Evolutionary conservation across 1,140 invertebrate species (phyloP), one percentile per base, ranked within the genome.

Genomic region (Drosophila guanche): DNA sequence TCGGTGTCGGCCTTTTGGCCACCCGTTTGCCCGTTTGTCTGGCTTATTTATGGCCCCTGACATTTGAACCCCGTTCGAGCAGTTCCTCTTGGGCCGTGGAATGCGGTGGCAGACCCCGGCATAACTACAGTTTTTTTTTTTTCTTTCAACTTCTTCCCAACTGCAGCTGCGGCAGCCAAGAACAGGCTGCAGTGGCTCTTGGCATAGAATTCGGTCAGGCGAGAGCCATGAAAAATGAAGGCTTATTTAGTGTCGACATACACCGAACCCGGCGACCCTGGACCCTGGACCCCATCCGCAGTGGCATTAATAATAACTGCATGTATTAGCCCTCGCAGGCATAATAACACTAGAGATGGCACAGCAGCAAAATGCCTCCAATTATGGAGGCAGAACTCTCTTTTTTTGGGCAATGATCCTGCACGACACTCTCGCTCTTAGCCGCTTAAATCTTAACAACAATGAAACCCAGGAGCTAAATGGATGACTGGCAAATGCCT

Each of bases 161-260:
- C 40, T 47, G 69, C 74, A 81, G 62, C 81, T 63, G 77, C 73
- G 61, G 20, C 27, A 51, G 62, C 50, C 62, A 57, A 77, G 63
- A 83, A 79, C 71, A 50, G 54, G 62, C 73, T 66, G 33, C 8
- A 4, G 33, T 4, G 12, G 33, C 33, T 4, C 3, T 10, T 37
- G 33, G 71, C 80, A 76, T 73, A 88, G 83, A 88, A 88, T 88
- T 88, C 83, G 83, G 83, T 88, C 83, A 86, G 65, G 33, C 65
- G 65, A 71, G 53, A 69, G 78, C 66, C 79, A 88, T 79, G 78
- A 88, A 88, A 88, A 78, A 88, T 88, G 85, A 88, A 88, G 83
- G 83, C 83, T 89, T 88, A 88, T 83, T 88, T 88, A 88, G 84
- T 89, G 84, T 76, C 84, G 83, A 88, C 83, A 83, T 65, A 67